Base-by-base conservation (phyloP, 2,797 vertebrate genomes). In the Tauraco hartlaubi region DNA sequence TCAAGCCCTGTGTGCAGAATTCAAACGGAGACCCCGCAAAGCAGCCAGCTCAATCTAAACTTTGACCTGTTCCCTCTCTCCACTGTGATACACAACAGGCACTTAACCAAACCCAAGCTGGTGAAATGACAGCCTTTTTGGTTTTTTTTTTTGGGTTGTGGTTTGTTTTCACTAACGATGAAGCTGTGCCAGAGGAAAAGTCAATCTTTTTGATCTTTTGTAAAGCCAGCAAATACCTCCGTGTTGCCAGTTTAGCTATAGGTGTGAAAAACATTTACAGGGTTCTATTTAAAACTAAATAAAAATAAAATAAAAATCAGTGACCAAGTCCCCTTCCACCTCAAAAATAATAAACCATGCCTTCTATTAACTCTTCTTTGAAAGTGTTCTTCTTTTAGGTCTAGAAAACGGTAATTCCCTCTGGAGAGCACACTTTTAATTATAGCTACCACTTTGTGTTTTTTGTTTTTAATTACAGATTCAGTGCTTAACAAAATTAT, bases 41-140 rank as follows among this genome's bases (percentile, higher is more conserved):
- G 61, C 85, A 91, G 41, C 9, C 23, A 77, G 52, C 49, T 89
- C 85, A 76, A 15, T 81, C 54, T 92, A 95, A 97, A 96, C 93
- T 96, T 88, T 93, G 63, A 94, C 92, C 85, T 92, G 95, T 93
- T 91, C 59, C 62, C 74, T 94, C 89, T 82, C 88, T 97, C 54
- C 78, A 39, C 90, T 87, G 28, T 93, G 82, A 94, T 71, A 77
- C 73, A 58, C 87, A 93, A 95, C 63, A 93, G 94, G 87, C 95
- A 80, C 81, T 83, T 90, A 78, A 78, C 54, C 43, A 59, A 80
- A 88, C 43, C 72, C 84, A 94, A 88, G 81, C 90, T 94, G 73
- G 55, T 88, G 68, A 96, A 94, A 72, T 83, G 88, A 92, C 41
- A 85, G 64, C 56, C 23, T 43, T 89, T n/a, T n/a, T n/a, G n/a